phyloP scores from a whole-genome alignment of 2,113 vertebrate species.

The Chamaea fasciata region DNA sequence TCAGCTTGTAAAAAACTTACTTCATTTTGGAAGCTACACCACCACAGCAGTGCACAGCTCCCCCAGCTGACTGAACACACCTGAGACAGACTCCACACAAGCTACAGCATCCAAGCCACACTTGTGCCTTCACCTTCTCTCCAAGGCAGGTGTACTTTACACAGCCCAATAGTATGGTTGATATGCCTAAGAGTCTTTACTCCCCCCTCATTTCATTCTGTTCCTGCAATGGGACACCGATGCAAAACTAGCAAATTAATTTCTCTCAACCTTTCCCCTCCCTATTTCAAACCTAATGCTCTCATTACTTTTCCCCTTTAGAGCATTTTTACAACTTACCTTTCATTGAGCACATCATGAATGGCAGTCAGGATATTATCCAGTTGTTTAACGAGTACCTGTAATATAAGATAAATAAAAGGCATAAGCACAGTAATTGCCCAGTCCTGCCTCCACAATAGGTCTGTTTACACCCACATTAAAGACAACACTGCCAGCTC shows the following conservation, averaged over 20 bases:
- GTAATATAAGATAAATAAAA: background rate
- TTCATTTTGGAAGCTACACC: background rate
- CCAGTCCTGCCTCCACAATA: background rate
- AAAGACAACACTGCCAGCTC: background rate
- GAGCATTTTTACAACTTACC: constrained; percentile 72
- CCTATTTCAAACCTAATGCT: background rate
- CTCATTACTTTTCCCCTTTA: background rate
- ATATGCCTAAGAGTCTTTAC: background rate
- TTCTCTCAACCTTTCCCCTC: background rate
- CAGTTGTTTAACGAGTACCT: constrained; percentile 97
- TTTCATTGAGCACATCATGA: constrained; percentile 96
- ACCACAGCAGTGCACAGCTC: background rate
- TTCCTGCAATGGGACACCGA: background rate
- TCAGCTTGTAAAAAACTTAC: background rate
- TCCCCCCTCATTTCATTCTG: background rate
- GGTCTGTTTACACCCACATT: background rate
- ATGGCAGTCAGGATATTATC: constrained; percentile 94
- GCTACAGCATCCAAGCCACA: background rate
- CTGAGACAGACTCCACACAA: background rate
- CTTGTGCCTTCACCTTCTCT: background rate
- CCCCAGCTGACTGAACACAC: background rate
- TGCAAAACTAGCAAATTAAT: background rate
- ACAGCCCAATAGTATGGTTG: accelerated
- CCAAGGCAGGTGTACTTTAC: background rate
- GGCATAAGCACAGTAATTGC: background rate